Percentiles rank a stretch among this genome's conserved stretches.
Evolutionary conservation across 2,888 invertebrate species (phyloP).

Genomic region (Nemurella pictetii): DNA sequence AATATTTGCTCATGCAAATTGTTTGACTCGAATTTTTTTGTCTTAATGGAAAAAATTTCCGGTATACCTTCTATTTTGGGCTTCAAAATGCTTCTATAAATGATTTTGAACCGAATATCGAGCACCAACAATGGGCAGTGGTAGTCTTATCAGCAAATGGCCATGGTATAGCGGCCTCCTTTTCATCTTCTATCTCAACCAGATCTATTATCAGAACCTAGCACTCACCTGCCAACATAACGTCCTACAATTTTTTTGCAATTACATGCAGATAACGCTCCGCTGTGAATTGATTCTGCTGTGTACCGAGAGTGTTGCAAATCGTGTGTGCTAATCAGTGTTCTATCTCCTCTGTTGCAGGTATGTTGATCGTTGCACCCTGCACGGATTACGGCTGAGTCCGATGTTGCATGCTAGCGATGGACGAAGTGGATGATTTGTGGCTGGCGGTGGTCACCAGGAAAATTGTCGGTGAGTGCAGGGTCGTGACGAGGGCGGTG

Average conservation of each 20-base stretch:
- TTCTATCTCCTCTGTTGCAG: neutral
- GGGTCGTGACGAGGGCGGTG: too few species aligned
- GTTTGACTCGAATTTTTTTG: too few species aligned
- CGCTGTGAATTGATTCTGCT: neutral
- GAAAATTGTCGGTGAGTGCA: slow-evolving; percentile 11
- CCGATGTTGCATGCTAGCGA: neutral
- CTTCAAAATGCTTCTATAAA: too few species aligned
- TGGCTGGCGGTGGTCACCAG: slow-evolving; percentile 22
- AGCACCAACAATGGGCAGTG: too few species aligned
- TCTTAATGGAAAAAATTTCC: too few species aligned
- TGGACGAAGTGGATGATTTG: neutral
- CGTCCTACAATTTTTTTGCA: neutral
- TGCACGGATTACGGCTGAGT: neutral
- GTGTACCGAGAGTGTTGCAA: neutral
- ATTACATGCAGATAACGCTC: neutral
- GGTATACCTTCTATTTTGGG: too few species aligned
- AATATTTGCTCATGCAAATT: too few species aligned
- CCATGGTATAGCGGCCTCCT: neutral
- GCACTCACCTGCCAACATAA: neutral
- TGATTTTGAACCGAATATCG: too few species aligned
- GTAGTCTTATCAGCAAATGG: too few species aligned
- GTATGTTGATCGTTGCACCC: neutral
- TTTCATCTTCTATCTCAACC: neutral
- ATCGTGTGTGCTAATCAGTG: neutral
- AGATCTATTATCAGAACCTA: neutral